Base-by-base conservation (phyloP, 2,113 vertebrate species). In the Tichodroma muraria region DNA sequence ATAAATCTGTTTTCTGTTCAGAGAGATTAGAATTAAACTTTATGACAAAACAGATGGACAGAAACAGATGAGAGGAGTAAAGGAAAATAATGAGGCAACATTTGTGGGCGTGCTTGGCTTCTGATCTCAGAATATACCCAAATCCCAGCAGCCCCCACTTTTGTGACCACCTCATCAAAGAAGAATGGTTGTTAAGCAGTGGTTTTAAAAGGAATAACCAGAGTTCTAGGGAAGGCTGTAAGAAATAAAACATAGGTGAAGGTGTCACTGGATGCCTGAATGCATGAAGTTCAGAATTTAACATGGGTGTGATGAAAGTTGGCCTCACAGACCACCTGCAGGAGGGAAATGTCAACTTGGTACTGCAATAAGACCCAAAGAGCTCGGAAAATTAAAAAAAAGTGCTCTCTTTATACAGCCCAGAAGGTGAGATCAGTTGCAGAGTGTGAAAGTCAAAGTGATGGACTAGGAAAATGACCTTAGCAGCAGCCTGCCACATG, bases 21-120 rank as follows among this genome's bases (percentile, higher is more conserved):
- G 35, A 57, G 15, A 80, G 8, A 53, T 40, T 70, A 61, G 50
- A 85, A 73, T 77, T 91, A 80, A 80, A 66, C 30, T 95, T 38
- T 38, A 38, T 65, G 92, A 59, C 63, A 90, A 96, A 89, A 72
- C 88, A 96, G 88, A 95, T 91, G 91, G 90, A 88, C 73, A 88
- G 85, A 94, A 71, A 83, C 85, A 93, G 88, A 89, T 90, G 82
- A 87, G 88, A 93, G 85, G 90, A 93, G 90, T 94, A 83, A 94
- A 90, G 37, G 23, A 93, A 95, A 95, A 91, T 35, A 93, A 77
- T 73, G 75, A 93, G 47, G 42, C 42, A 91, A 59, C 12, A 52
- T 70, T 93, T 80, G 95, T 95, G 71, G 92, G 90, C 23, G 75
- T 89, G 40, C 33, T 96, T 93, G 70, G 53, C 21, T 91, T 91